phyloP scores from a whole-genome alignment of 2,797 vertebrate species.

The Spea hammondii region DNA sequence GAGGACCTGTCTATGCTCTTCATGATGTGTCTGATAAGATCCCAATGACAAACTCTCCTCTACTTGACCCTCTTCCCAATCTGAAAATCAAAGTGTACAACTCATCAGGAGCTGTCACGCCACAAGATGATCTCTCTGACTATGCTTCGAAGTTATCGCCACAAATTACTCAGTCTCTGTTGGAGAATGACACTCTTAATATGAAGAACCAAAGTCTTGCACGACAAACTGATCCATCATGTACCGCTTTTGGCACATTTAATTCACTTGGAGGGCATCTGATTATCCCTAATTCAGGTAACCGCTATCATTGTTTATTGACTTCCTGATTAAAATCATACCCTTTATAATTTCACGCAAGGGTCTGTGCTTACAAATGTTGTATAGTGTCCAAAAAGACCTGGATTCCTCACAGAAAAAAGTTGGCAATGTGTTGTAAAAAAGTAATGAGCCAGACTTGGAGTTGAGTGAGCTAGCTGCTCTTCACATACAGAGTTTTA shows the following conservation, averaged over 20 bases:
- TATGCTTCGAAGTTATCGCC: slow-evolving; percentile 90
- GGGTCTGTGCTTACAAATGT: no score
- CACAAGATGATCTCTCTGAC: slow-evolving; percentile 90
- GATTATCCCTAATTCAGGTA: slow-evolving; percentile 94
- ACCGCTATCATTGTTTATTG: slow-evolving; percentile 14
- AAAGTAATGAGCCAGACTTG: no score
- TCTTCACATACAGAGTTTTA: no score
- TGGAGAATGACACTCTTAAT: slow-evolving; percentile 89
- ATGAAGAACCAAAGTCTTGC: slow-evolving; percentile 88
- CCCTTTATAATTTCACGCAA: no score
- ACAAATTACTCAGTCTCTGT: slow-evolving; percentile 85
- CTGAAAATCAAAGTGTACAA: slow-evolving; percentile 97
- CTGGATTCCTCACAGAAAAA: no score
- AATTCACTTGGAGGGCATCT: slow-evolving; percentile 94
- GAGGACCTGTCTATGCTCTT: slow-evolving; percentile 91
- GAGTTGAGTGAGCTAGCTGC: no score
- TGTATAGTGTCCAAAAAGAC: no score
- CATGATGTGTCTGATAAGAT: slow-evolving; percentile 97
- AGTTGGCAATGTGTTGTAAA: no score
- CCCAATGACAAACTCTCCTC: slow-evolving; percentile 96
- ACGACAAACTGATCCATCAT: slow-evolving; percentile 88
- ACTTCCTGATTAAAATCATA: no score
- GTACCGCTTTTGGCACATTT: slow-evolving; percentile 90
- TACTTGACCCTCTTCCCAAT: slow-evolving; percentile 93
- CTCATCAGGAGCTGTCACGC: slow-evolving; percentile 86